Conservation (phyloP, 2,888 invertebrate species). For the Chrysolina haemoptera region DNA sequence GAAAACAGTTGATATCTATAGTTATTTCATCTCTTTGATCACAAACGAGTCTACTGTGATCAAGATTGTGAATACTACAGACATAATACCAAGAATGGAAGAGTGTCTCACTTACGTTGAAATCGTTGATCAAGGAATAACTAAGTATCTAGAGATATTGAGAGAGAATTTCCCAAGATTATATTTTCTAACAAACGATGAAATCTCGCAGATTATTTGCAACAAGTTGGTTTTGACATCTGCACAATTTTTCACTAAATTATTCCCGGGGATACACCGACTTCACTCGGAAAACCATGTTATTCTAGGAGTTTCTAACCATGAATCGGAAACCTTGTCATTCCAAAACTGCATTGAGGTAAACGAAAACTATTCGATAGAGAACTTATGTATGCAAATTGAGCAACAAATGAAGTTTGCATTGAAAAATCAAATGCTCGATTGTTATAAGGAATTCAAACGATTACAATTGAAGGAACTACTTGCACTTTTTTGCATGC, state of each 20-base stretch:
- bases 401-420: constrained; percentile 81
- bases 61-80: constrained; percentile 74
- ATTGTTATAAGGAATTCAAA: constrained; percentile 52
- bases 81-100: constrained; percentile 78
- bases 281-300: constrained; percentile 79
- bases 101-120: constrained; percentile 79
- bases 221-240: constrained; percentile 82
- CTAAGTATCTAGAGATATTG: constrained; percentile 85
- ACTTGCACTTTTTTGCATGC: constrained; percentile 50
- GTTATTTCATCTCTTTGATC: constrained; percentile 60
- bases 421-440: constrained; percentile 47
- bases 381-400: constrained; percentile 85
- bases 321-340: constrained; percentile 79
- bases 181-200: constrained; percentile 90
- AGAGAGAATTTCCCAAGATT: constrained; percentile 85
- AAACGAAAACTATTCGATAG: constrained; percentile 66
- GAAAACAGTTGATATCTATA: constrained; percentile 54
- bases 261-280: constrained; percentile 85
- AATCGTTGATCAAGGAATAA: constrained; percentile 83
- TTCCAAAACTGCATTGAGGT: constrained; percentile 72
- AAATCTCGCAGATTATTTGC: constrained; percentile 88
- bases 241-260: constrained; percentile 86
- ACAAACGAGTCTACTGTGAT: constrained; percentile 75
- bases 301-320: constrained; percentile 81
- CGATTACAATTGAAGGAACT: constrained; percentile 41